These are phyloP conservation scores for Drosophila barbarae DNA, from an alignment of 2,888 invertebrate genomes.

Conservation along the genomic window DNA sequence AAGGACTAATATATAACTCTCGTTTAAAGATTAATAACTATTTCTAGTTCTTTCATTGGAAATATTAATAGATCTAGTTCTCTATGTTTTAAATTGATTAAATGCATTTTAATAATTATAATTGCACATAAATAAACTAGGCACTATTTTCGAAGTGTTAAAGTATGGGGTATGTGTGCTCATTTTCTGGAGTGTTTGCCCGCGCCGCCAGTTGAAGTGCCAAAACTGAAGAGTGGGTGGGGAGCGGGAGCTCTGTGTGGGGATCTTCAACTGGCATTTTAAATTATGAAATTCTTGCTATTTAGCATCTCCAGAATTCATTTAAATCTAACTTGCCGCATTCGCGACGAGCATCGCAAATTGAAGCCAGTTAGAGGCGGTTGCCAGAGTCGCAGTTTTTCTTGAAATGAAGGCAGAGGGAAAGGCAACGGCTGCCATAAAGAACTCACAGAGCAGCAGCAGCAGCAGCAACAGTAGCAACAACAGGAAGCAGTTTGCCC, in stretches of 20 bases:
- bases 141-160: slow-evolving; percentile 11
- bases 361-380: slow-evolving; percentile 41
- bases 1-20: not conserved
- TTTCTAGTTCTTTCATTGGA: not conserved
- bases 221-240: slow-evolving; percentile 7
- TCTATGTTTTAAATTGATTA: not conserved
- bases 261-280: slow-evolving; percentile 49
- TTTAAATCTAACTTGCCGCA: slow-evolving; percentile 58
- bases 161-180: slow-evolving; percentile 46
- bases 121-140: not conserved
- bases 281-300: slow-evolving; percentile 68
- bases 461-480: slow-evolving; percentile 30
- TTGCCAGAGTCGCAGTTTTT: slow-evolving; percentile 33
- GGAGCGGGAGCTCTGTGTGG: slow-evolving; percentile 1
- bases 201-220: slow-evolving; percentile 55
- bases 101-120: not conserved
- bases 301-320: slow-evolving; percentile 63
- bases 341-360: slow-evolving; percentile 25
- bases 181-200: slow-evolving; percentile 65
- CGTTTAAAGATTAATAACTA: not conserved
- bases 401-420: slow-evolving; percentile 18
- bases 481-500: slow-evolving; percentile 73
- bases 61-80: not conserved
- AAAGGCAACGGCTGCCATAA: slow-evolving; percentile 36
- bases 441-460: slow-evolving; percentile 24